Evolutionary conservation across 2,888 invertebrate genomes (phyloP).

Genomic region (Philonicus albiceps): DNA sequence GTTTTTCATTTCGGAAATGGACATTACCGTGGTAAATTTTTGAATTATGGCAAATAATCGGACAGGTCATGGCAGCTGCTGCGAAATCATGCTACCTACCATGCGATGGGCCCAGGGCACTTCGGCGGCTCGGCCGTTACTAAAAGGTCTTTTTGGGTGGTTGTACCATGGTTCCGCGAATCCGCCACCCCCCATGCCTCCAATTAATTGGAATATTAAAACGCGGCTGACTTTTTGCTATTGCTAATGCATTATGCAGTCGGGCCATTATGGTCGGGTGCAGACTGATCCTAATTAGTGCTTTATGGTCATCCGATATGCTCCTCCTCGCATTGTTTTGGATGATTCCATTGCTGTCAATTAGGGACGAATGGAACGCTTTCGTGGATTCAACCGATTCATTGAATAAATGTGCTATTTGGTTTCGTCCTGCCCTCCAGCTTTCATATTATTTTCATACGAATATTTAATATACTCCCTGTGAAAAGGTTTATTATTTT

Average conservation of each 20-base stretch:
- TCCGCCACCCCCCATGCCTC: neutral
- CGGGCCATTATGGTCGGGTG: slow-evolving; percentile 31
- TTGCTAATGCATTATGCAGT: slow-evolving; percentile 41
- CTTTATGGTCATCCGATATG: slow-evolving; percentile 33
- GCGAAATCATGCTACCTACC: neutral
- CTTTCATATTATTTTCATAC: neutral
- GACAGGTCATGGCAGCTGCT: slow-evolving; percentile 52
- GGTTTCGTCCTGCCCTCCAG: neutral
- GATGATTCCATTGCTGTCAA: slow-evolving; percentile 36
- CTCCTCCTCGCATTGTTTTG: slow-evolving; percentile 15
- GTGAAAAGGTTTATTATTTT: neutral
- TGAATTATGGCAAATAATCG: slow-evolving; percentile 60
- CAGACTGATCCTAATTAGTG: slow-evolving; percentile 40
- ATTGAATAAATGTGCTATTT: neutral
- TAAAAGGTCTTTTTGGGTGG: neutral
- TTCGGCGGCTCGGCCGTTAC: neutral
- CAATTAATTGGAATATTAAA: slow-evolving; percentile 43
- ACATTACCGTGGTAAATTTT: slow-evolving; percentile 43
- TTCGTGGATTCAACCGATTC: neutral
- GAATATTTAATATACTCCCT: neutral
- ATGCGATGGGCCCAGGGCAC: neutral
- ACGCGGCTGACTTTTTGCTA: slow-evolving; percentile 34
- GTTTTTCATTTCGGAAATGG: slow-evolving; percentile 38
- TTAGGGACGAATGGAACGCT: slow-evolving; percentile 13
- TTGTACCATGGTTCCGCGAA: neutral